Conservation (phyloP, 2,113 vertebrate genomes). For the Arenaria interpres region DNA sequence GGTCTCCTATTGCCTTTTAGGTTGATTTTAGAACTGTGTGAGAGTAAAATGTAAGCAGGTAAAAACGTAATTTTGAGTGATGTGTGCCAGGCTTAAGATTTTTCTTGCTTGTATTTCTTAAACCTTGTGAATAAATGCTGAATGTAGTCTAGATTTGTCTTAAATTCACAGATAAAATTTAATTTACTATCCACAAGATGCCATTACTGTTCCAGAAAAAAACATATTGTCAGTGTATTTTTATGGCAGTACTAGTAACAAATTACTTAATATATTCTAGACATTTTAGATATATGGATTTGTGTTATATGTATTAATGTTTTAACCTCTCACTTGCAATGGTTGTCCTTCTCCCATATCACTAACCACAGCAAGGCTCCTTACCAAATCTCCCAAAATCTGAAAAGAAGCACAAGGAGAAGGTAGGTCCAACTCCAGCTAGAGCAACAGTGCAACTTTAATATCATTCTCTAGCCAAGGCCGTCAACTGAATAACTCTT, state of each 20-base stretch:
- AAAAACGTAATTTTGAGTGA: not conserved
- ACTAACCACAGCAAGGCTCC: not conserved
- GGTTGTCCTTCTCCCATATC: not conserved
- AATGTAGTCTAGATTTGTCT: not conserved
- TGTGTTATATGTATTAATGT: not conserved
- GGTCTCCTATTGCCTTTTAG: not conserved
- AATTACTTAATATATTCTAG: not conserved
- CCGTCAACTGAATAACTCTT: not conserved
- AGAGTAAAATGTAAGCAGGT: not conserved
- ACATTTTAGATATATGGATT: not conserved
- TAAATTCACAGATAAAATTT: not conserved
- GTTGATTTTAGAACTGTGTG: not conserved
- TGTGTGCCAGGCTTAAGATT: not conserved
- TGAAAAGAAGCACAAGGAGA: not conserved
- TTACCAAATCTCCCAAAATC: not conserved
- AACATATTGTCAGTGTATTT: not conserved
- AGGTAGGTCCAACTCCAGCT: not conserved
- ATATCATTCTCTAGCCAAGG: not conserved
- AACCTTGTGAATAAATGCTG: not conserved
- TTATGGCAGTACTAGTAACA: not conserved
- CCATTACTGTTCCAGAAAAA: slow-evolving; percentile 44
- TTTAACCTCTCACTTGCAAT: not conserved
- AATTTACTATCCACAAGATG: slow-evolving; percentile 40
- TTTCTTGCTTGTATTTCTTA: not conserved
- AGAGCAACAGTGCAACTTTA: not conserved